Evolutionary conservation across 2,797 vertebrate species (phyloP), one percentile per base, ranked within the genome.

Genomic region (Ispidina picta): DNA sequence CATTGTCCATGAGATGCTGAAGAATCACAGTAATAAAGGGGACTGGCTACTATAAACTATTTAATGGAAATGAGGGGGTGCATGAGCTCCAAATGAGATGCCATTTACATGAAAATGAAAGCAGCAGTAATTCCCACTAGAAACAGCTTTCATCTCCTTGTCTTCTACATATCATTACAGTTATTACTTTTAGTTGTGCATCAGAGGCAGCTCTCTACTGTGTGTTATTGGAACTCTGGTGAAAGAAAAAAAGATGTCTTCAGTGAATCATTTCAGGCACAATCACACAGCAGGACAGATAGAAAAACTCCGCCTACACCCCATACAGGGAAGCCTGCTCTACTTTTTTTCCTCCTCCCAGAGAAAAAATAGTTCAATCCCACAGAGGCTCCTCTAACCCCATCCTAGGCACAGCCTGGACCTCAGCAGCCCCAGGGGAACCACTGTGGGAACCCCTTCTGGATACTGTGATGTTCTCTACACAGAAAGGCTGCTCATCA

Each of bases 261-360:
- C 2, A 2, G 20, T 20, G 48, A 71, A 37, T 58, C 2, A 0
- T 44, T 84, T 21, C 16, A 58, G 64, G 31, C 21, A 44, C 33
- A 69, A 39, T 33, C 55, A 60, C 2, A 64, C 6, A 49, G 16
- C 10, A 52, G 13, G 12, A 39, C 8, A 46, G 0, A 0, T 5
- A 52, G 1, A 2, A 55, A 65, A 72, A 9, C 7, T 31, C 19
- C 13, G 35, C 25, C 51, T 9, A 18, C 28, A 39, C 8, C 9
- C 35, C 16, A 21, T 19, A 25, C 28, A 68, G n/a, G 5, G 60
- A 4, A 90, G 20, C 9, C 28, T 41, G 16, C 43, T 46, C 29
- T 46, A 8, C 31, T 71, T 44, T 46, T 25, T 18, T 35, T 13
- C 19, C 43, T 26, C 4, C 19, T 58, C 20, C 39, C 20, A 15